Base-by-base conservation (phyloP, 1,140 invertebrate genomes). In the Pseudomyrmex gracilis region DNA sequence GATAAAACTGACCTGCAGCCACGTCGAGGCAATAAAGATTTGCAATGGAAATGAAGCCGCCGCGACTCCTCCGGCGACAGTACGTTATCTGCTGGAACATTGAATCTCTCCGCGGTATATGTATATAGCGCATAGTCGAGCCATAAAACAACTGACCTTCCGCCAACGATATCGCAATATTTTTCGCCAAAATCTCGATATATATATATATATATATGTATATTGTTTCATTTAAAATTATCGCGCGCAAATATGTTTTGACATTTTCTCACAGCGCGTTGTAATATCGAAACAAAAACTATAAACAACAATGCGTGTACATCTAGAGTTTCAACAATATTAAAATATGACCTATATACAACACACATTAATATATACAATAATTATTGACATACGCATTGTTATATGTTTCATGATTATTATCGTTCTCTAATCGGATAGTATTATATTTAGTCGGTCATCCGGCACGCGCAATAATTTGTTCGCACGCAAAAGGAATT, bases 1-100 rank as follows among this genome's bases (percentile, higher is more conserved):
- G 83, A 88, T 88, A 85, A 87, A 88, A 87, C 64, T 88, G 86
- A 88, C 71, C 87, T 57, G 67, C 61, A 73, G 57, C 63, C 20
- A 68, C 17, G 20, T 15, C 51, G 34, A 47, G 55, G 66, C 83
- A 77, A 88, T 88, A 85, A 87, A 74, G 83, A 88, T 88, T 83
- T 88, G 86, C 86, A 85, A 87, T 87, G 83, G 86, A 83, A 88
- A 87, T 87, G 49, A 49, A 63, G 49, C 15, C 57, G 51, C 34
- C 34, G 22, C 20, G 68, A 78, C 80, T 80, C 53, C 68, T 73
- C 68, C 9, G 47, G 47, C 66, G 64, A 49, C 55, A 13, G 47
- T 85, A 71, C 66, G 71, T 88, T 88, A 85, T 82, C 76, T 68
- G 43, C 53, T 55, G 17, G 20, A 15, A n/a, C 67, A 86, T 86